phyloP scores from a whole-genome alignment of 2,888 invertebrate genomes.

The Euphydryas editha region DNA sequence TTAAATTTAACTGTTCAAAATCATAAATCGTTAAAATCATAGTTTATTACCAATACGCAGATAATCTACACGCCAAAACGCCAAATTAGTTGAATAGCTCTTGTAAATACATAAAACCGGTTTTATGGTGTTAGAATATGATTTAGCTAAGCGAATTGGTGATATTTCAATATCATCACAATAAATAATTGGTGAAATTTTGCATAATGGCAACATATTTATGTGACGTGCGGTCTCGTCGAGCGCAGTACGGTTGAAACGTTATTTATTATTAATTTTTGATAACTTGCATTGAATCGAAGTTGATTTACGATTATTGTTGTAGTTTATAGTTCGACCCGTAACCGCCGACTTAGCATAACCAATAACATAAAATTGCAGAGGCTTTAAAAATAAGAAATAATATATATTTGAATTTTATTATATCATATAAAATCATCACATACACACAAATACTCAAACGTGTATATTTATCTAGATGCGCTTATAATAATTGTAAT shows the following conservation, averaged over 20 bases:
- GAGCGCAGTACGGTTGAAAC: conserved; percentile 17
- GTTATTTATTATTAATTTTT: conserved; percentile 15
- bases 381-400: background rate
- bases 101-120: background rate
- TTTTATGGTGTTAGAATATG: conserved; percentile 10
- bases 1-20: background rate
- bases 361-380: background rate
- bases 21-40: conserved; percentile 2
- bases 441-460: too few relatives aligned
- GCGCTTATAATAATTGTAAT: too few relatives aligned
- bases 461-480: too few relatives aligned
- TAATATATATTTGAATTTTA: too few relatives aligned
- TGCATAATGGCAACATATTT: conserved; percentile 20
- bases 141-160: conserved; percentile 15
- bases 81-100: conserved; percentile 5
- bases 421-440: too few relatives aligned
- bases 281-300: background rate
- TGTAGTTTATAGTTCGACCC: background rate
- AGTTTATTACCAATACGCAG: conserved; percentile 1
- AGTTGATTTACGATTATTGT: background rate
- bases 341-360: background rate
- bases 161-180: conserved; percentile 24
- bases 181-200: conserved; percentile 30
- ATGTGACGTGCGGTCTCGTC: conserved; percentile 21
- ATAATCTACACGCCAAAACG: conserved; percentile 4